Percentiles rank a stretch among this genome's conserved stretches.
phyloP scores from a whole-genome alignment of 2,113 vertebrate species.

The Cephalopholis sonnerati region DNA sequence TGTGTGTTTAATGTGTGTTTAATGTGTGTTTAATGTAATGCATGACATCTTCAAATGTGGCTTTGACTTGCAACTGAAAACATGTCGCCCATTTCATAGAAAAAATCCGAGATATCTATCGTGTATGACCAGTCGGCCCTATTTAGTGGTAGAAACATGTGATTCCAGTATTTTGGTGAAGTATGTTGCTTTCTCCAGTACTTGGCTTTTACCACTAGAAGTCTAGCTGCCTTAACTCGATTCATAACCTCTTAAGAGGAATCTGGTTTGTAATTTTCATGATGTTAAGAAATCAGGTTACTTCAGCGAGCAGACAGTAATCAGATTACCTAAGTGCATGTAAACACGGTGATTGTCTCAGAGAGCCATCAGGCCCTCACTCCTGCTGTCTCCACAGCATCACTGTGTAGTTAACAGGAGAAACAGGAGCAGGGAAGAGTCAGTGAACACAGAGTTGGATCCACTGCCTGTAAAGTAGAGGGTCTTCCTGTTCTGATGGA shows the following conservation, averaged over 20 bases:
- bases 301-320: neutral
- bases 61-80: too few relatives aligned
- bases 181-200: neutral
- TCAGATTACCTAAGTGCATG: neutral
- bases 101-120: too few relatives aligned
- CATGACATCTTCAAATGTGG: too few relatives aligned
- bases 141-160: neutral
- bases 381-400: neutral
- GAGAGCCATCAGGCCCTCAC: neutral
- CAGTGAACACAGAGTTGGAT: neutral
- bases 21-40: too few relatives aligned
- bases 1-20: too few relatives aligned
- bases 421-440: neutral
- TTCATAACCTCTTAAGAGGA: neutral
- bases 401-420: neutral
- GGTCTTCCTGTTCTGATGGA: slow-evolving; percentile 40
- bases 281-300: neutral
- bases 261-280: neutral
- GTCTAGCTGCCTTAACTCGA: neutral
- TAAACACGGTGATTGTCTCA: neutral
- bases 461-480: neutral
- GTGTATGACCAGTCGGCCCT: too few relatives aligned
- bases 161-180: too few relatives aligned
- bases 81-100: too few relatives aligned
- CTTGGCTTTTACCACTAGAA: neutral